Base-by-base conservation (phyloP, 2,888 invertebrate species). In the Cheilosia urbana region DNA sequence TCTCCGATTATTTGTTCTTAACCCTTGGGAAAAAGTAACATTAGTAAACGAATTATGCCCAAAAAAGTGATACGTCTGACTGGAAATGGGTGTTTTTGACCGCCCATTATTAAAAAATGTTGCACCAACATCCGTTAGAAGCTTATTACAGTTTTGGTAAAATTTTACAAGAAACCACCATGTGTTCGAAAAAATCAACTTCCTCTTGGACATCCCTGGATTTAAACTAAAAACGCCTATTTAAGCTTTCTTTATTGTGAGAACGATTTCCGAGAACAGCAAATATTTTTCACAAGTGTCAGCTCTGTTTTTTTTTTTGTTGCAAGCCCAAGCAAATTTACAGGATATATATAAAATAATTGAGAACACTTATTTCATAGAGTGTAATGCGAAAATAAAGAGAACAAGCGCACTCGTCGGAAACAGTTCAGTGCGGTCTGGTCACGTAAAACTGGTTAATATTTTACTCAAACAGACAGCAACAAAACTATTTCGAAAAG, bases 401-500 rank as follows among this genome's bases (percentile, higher is more conserved):
- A 66, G 19, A 66, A 71, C 34, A 71, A 69, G 69, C 60, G 75
- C 84, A 80, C 55, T 53, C 79, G 84, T 79, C 30, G 30, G 68
- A 45, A 45, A n/a, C 17, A 45, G n/a, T 51, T 17, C 42, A 68
- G 21, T 73, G 73, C 34, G 75, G 79, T 66, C 75, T 75, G 84
- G 80, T 76, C 84, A 84, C 84, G 84, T 84, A 71, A 84, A 84
- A 84, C 84, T 80, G 84, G 84, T 84, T 84, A 84, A 84, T 65
- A 79, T 60, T 76, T 76, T 57, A 47, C 30, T 42, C 57, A 55
- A 71, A 40, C 66, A 73, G 68, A 69, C 21, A 58, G 21, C 40
- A 60, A 34, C 27, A 55, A 57, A 78, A 68, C 72, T 78, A 77
- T 78, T 72, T 60, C 45, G 66, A 55, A 55, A 66, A 60, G n/a